Conservation (phyloP, 2,888 invertebrate genomes). For the Sisyra terminalis region DNA sequence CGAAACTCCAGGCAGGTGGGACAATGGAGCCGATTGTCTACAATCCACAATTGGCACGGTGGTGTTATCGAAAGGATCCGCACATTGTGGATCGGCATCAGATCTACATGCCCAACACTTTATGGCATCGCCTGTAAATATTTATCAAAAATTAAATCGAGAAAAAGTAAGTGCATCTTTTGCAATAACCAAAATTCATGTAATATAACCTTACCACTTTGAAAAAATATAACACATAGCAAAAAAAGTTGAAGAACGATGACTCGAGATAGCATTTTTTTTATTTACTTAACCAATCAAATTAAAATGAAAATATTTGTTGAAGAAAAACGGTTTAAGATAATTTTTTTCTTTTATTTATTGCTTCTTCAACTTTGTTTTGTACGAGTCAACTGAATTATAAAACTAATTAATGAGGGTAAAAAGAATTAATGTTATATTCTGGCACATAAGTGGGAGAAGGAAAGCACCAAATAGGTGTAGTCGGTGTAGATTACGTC, state of each 20-base stretch:
- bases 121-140: constrained; percentile 40
- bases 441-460: no score
- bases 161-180: neutral
- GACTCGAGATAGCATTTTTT: neutral
- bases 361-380: no score
- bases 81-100: constrained; percentile 75
- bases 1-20: constrained; percentile 48
- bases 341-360: no score
- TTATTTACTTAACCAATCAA: neutral
- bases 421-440: no score
- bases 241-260: neutral
- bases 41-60: constrained; percentile 70
- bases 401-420: no score
- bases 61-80: constrained; percentile 81
- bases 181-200: neutral
- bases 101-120: constrained; percentile 90
- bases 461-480: no score
- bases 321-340: no score
- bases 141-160: constrained; percentile 6
- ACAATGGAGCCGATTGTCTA: constrained; percentile 28
- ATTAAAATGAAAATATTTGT: no score
- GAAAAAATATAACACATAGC: neutral
- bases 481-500: no score
- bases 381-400: no score
- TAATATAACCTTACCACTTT: neutral